Conservation (phyloP, 23 tunicate genomes). For the Trididemnum nubilum region DNA sequence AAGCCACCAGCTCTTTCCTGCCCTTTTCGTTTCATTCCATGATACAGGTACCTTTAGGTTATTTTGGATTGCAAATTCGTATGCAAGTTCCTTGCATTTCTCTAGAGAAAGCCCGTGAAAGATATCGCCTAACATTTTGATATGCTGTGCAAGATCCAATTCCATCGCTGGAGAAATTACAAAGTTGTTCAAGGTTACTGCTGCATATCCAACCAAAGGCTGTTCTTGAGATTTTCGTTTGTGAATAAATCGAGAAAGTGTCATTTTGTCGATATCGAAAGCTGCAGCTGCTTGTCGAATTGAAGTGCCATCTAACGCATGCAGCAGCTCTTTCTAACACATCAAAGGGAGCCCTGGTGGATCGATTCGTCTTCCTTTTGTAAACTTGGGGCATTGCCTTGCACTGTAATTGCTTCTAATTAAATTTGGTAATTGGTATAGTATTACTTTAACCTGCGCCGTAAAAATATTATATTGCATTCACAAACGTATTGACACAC, state of each 20-base stretch:
- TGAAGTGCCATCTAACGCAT: not conserved
- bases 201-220: not conserved
- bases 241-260: not conserved
- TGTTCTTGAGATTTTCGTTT: not conserved
- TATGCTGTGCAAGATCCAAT: not conserved
- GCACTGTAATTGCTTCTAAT: not conserved
- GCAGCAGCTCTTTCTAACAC: not conserved
- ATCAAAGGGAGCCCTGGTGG: not conserved
- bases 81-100: conserved; percentile 7
- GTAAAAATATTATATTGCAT: not conserved
- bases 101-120: conserved; percentile 9
- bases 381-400: not conserved
- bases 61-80: not conserved
- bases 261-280: conserved; percentile 10
- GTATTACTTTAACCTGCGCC: not conserved
- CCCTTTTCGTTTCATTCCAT: conserved; percentile 1
- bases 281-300: not conserved
- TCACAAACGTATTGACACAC: not conserved
- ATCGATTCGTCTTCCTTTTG: not conserved
- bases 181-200: not conserved
- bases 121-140: not conserved
- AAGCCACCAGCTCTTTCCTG: conserved; percentile 19
- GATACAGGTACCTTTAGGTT: not conserved
- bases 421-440: not conserved
- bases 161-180: not conserved